Evolutionary conservation across 2,797 vertebrate species (phyloP), one percentile per base, ranked within the genome.

Genomic region (Hozukius guyotensis): DNA sequence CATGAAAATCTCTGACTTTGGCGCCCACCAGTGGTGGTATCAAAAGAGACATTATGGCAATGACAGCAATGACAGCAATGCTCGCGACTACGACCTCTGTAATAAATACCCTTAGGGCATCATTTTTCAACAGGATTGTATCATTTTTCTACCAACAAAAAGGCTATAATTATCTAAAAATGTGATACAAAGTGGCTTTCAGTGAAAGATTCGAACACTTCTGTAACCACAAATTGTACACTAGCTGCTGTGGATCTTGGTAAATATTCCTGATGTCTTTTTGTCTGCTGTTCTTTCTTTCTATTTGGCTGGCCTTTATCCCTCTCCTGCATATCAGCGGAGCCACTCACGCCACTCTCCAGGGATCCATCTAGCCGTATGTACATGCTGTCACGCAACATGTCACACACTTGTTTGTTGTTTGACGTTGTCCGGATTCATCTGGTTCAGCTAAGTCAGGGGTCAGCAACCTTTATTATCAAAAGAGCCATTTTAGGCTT

Each of bases 291-390:
- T 62, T 73, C 4, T 42, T 34, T 70, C 22, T 69, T 34, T 70
- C 63, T 49, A 1, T 72, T 29, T 71, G 8, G 46, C 61, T 61
- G 27, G 3, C 22, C n/a, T 24, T 16, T 18, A 3, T 67, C 20
- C 6, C 31, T 62, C 18, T 71, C 24, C 52, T 86, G 10, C 20
- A 9, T 90, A 78, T 91, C 94, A 96, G 96, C 89, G 95, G 94
- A 97, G 94, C 95, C 94, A 95, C 84, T 95, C 96, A n/a, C 95
- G 94, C 78, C 82, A 87, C 72, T 95, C 96, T 86, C 95, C 96
- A 75, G 96, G 96, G 92, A 96, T 90, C 85, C 95, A 95, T 89
- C 95, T 97, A 68, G 92, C 95, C 87, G 97, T 97, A 97, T 87
- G 96, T 96, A 96, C 91, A 57, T 32, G 1, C 63, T 60, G 13